These are phyloP conservation scores for Myiopsitta monachus DNA, from an alignment of 2,113 vertebrate genomes.

Conservation along the genomic window DNA sequence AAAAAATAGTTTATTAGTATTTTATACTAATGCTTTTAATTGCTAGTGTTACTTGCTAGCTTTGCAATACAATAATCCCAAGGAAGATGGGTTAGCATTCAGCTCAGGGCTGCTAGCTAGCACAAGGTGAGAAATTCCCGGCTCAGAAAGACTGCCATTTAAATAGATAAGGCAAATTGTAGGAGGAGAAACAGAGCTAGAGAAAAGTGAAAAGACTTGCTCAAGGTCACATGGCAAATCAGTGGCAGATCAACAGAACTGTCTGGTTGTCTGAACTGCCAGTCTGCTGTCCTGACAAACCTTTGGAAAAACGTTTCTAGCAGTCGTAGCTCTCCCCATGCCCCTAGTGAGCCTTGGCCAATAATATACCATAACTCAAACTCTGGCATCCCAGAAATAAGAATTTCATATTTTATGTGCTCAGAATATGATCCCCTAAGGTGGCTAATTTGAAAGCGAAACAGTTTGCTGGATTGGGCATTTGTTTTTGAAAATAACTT, in stretches of 20 bases:
- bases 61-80: background rate
- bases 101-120: slow-evolving; percentile 1
- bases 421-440: background rate
- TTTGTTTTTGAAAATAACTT: slow-evolving; percentile 3
- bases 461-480: background rate
- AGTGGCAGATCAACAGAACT: slow-evolving; percentile 27
- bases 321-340: background rate
- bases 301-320: background rate
- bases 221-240: slow-evolving; percentile 56
- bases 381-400: background rate
- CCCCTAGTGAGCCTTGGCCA: background rate
- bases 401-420: background rate
- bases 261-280: background rate
- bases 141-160: slow-evolving; percentile 55
- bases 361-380: background rate
- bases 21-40: background rate
- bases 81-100: background rate
- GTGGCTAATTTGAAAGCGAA: background rate
- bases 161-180: slow-evolving; percentile 59
- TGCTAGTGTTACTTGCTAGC: background rate
- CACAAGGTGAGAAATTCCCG: slow-evolving; percentile 66
- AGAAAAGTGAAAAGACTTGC: slow-evolving; percentile 55
- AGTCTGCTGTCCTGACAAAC: background rate
- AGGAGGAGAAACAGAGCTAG: slow-evolving; percentile 50
- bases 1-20: background rate